phyloP scores from a whole-genome alignment of 2,888 invertebrate species.

The Ferdinandea cuprea region DNA sequence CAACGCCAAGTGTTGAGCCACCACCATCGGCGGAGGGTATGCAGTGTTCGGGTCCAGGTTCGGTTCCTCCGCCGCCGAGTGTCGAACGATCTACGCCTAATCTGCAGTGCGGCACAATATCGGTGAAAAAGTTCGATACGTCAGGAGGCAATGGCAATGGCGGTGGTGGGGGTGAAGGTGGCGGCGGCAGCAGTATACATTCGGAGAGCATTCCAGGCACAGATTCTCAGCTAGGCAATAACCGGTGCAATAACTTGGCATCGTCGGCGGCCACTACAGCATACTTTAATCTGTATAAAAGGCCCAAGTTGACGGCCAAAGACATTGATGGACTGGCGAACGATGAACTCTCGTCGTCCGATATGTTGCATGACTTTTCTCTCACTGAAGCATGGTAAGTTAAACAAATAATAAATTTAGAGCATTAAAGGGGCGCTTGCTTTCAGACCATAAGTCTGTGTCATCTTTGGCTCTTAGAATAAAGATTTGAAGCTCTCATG shows the following conservation, averaged over 20 bases:
- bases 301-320: slow-evolving; percentile 90
- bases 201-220: slow-evolving; percentile 65
- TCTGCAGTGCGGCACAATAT: slow-evolving; percentile 79
- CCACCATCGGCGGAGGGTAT: slow-evolving; percentile 80
- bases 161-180: slow-evolving; percentile 27
- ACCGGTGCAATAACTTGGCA: slow-evolving; percentile 59
- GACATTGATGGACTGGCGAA: slow-evolving; percentile 91
- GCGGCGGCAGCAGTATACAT: slow-evolving; percentile 47
- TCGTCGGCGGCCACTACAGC: slow-evolving; percentile 78
- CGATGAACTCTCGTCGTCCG: slow-evolving; percentile 91
- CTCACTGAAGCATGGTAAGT: slow-evolving; percentile 92
- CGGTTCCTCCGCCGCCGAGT: slow-evolving; percentile 79
- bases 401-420: slow-evolving; percentile 23
- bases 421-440: slow-evolving; percentile 76
- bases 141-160: slow-evolving; percentile 31
- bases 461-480: slow-evolving; percentile 77
- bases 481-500: slow-evolving; percentile 1
- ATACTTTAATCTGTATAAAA: slow-evolving; percentile 85
- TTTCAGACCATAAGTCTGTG: slow-evolving; percentile 66
- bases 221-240: slow-evolving; percentile 63
- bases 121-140: slow-evolving; percentile 80
- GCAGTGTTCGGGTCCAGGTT: slow-evolving; percentile 76
- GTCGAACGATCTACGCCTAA: slow-evolving; percentile 77
- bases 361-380: slow-evolving; percentile 94
- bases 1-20: slow-evolving; percentile 82